A percentile compares a stretch with the other conserved stretches of the same genome.
Conservation (phyloP, 2,113 vertebrate species). For the Psammodynastes pulverulentus region DNA sequence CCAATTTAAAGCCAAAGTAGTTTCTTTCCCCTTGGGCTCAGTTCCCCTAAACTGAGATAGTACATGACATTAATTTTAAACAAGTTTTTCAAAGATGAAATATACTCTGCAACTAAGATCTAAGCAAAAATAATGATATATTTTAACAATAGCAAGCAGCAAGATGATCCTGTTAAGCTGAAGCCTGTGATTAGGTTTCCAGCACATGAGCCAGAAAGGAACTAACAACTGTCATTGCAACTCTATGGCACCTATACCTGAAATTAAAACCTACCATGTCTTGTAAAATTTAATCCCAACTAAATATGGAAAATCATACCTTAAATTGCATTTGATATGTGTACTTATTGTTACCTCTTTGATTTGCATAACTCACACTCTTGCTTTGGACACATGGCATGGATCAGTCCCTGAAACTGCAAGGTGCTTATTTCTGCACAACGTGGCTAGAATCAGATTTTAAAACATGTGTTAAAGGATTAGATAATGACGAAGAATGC, state of each 20-base stretch:
- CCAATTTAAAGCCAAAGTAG: slow-evolving; percentile 21
- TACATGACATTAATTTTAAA: background rate
- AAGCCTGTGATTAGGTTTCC: background rate
- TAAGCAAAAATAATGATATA: background rate
- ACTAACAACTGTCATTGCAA: background rate
- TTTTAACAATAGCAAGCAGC: background rate
- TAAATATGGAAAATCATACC: background rate
- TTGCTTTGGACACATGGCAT: background rate
- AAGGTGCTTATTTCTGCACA: background rate
- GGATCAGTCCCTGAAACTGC: background rate
- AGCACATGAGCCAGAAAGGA: background rate
- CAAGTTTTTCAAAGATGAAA: background rate
- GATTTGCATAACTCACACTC: background rate
- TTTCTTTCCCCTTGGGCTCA: slow-evolving; percentile 6
- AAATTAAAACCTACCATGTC: background rate
- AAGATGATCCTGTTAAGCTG: background rate
- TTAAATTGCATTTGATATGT: background rate
- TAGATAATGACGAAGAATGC: background rate
- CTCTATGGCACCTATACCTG: background rate
- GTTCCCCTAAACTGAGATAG: background rate
- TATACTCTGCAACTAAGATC: background rate
- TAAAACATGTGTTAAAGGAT: background rate
- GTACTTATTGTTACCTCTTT: background rate
- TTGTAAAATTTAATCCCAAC: background rate
- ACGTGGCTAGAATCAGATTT: background rate